Conservation (phyloP, 2,797 vertebrate species). For the Rousettus madagascariensis region DNA sequence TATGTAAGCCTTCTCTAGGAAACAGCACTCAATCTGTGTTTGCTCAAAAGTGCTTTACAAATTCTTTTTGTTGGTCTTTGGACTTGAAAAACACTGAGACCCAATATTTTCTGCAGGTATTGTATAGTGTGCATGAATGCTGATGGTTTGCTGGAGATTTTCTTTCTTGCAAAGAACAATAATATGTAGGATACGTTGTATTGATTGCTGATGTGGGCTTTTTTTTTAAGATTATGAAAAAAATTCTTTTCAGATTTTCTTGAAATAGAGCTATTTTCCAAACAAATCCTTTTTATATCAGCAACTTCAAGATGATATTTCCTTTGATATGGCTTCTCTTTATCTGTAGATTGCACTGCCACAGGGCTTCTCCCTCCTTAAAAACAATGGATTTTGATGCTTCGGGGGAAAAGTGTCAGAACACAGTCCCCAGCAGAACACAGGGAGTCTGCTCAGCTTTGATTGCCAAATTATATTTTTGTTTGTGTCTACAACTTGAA, state of each 20-base stretch:
- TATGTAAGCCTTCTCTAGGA: background rate
- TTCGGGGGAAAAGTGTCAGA: background rate
- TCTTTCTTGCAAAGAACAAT: background rate
- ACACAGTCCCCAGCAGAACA: background rate
- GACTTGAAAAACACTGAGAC: background rate
- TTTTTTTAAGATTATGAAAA: constrained; percentile 18
- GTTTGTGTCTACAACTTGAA: background rate
- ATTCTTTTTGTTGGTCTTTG: constrained; percentile 8
- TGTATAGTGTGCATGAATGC: background rate
- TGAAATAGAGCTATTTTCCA: constrained; percentile 17
- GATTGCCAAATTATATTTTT: background rate
- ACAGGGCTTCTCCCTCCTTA: background rate
- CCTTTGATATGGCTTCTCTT: background rate
- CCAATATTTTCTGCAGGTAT: background rate
- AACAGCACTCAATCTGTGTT: background rate
- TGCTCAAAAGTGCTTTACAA: background rate
- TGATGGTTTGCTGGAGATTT: background rate
- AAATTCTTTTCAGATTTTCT: constrained; percentile 9
- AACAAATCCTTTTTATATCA: background rate
- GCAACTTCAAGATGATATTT: background rate
- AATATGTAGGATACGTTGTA: background rate
- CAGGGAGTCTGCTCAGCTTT: background rate
- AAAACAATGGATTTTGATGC: background rate
- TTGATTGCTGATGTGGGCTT: background rate
- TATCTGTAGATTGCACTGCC: background rate